phyloP scores from a whole-genome alignment of 2,113 vertebrate genomes.

The Paradisaea rubra region DNA sequence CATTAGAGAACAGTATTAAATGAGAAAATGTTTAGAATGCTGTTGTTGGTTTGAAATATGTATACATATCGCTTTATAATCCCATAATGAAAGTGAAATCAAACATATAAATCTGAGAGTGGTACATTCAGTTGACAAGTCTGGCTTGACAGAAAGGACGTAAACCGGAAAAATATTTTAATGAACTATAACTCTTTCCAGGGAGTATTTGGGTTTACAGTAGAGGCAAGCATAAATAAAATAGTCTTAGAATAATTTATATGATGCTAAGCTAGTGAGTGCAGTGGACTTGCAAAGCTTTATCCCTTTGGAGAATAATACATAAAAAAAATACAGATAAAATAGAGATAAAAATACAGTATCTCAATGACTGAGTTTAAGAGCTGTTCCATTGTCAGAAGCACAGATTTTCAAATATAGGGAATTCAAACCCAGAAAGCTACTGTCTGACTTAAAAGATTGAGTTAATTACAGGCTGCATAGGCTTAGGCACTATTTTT shows the following conservation, averaged over 20 bases:
- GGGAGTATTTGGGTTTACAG: neutral
- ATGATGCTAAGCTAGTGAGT: neutral
- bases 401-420: neutral
- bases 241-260: neutral
- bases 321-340: too few species aligned
- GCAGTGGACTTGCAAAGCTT: neutral
- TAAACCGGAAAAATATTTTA: conserved; percentile 11
- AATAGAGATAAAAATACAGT: neutral
- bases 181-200: neutral
- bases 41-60: neutral
- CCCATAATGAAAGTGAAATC: conserved; percentile 16
- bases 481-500: neutral
- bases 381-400: neutral
- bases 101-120: neutral
- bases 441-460: neutral
- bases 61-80: neutral
- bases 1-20: neutral
- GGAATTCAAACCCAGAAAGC: neutral
- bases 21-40: neutral
- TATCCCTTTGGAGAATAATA: neutral
- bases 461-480: neutral
- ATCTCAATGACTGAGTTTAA: neutral
- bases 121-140: neutral
- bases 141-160: neutral
- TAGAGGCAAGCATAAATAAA: neutral